Percentiles rank a stretch among this genome's conserved stretches.
phyloP scores from a whole-genome alignment of 1,140 invertebrate genomes.

The Hesperophylax magnus region DNA sequence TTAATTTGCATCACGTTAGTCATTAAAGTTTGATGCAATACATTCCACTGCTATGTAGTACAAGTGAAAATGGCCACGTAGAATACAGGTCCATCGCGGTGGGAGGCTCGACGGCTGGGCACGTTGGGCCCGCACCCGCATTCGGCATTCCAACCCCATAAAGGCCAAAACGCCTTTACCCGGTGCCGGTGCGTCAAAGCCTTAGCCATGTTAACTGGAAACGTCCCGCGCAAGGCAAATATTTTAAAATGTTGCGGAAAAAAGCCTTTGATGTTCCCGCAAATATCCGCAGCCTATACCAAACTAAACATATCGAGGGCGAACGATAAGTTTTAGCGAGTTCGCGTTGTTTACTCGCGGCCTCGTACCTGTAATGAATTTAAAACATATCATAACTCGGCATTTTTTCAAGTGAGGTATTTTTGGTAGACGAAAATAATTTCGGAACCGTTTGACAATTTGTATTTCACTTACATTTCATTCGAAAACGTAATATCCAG shows the following conservation, averaged over 20 bases:
- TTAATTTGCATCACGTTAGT: too few species aligned
- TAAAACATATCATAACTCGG: too few species aligned
- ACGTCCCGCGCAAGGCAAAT: conserved; percentile 42
- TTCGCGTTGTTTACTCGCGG: background rate
- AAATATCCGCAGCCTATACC: conserved; percentile 21
- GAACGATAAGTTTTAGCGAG: conserved; percentile 1
- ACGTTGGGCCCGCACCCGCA: background rate
- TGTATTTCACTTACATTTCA: too few species aligned
- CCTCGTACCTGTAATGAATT: too few species aligned
- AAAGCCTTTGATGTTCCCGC: conserved; percentile 49
- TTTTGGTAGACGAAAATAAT: too few species aligned
- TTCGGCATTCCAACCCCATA: background rate
- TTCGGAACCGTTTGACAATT: too few species aligned
- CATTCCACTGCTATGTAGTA: too few species aligned
- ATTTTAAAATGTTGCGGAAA: conserved; percentile 47
- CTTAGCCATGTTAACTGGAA: conserved; percentile 46
- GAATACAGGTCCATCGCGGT: background rate
- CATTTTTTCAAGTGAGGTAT: too few species aligned
- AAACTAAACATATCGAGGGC: background rate
- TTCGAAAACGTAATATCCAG: too few species aligned
- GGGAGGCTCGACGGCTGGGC: background rate
- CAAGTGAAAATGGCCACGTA: too few species aligned
- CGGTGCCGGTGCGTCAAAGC: conserved; percentile 38
- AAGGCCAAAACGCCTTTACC: conserved; percentile 4
- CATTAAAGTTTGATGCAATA: too few species aligned